Percentiles rank a stretch among this genome's conserved stretches.
These are phyloP conservation scores for Volucella inanis DNA, from an alignment of 2,888 invertebrate species.

Conservation along the genomic window DNA sequence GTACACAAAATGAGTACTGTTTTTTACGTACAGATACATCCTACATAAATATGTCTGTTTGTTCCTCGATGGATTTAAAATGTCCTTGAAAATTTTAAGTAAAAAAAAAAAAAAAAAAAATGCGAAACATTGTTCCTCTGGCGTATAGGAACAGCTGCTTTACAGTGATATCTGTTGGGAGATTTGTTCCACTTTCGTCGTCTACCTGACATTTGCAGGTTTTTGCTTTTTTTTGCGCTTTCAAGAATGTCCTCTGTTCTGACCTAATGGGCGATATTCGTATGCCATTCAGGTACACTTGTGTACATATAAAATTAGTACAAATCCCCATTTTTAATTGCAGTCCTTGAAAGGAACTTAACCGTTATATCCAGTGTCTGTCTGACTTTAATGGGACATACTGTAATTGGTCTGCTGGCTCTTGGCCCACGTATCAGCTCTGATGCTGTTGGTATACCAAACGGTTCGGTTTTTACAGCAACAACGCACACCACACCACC, in stretches of 20 bases:
- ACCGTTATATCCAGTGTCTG: slow-evolving; percentile 20
- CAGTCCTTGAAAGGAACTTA: slow-evolving; percentile 43
- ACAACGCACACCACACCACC: slow-evolving; percentile 30
- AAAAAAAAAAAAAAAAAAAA: too few relatives aligned
- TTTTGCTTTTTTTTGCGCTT: neutral
- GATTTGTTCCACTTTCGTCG: neutral
- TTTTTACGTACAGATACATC: too few relatives aligned
- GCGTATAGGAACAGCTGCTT: too few relatives aligned
- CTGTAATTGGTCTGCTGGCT: slow-evolving; percentile 58
- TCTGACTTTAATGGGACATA: slow-evolving; percentile 58
- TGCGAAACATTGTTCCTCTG: too few relatives aligned
- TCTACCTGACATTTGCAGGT: neutral
- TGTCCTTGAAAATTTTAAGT: too few relatives aligned
- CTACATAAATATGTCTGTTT: too few relatives aligned
- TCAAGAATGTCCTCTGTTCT: slow-evolving; percentile 7
- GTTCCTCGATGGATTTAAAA: too few relatives aligned
- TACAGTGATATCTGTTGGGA: neutral
- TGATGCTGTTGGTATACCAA: slow-evolving; percentile 22
- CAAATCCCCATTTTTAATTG: slow-evolving; percentile 59
- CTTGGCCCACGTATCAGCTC: slow-evolving; percentile 19
- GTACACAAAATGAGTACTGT: too few relatives aligned
- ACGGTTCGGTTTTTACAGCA: slow-evolving; percentile 21
- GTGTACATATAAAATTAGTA: slow-evolving; percentile 37
- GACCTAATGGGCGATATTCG: slow-evolving; percentile 8
- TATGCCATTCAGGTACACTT: slow-evolving; percentile 38